Percentiles rank a stretch among this genome's conserved stretches.
Conservation (phyloP, 1,140 invertebrate genomes). For the Scaptomyza hsui region DNA sequence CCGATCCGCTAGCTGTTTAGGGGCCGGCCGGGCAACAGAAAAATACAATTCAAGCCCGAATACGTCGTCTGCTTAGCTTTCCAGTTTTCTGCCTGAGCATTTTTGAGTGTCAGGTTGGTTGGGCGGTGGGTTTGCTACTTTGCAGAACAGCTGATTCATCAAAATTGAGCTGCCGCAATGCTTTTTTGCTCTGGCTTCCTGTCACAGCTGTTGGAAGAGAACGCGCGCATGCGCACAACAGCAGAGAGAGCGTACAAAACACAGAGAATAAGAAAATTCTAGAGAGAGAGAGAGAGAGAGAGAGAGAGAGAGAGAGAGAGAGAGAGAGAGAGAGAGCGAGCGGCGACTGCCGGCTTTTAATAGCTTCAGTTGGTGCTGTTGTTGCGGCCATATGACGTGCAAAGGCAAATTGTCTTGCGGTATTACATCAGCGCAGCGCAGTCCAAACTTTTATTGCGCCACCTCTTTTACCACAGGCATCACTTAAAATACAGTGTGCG, state of each 20-base stretch:
- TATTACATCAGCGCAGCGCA: constrained; percentile 77
- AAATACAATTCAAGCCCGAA: constrained; percentile 32
- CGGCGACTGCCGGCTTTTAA: constrained; percentile 61
- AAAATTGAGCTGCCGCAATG: constrained; percentile 32
- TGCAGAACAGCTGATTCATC: constrained; percentile 75
- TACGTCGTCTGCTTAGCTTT: constrained; percentile 43
- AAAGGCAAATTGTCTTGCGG: constrained; percentile 73
- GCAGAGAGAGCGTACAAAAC: not conserved
- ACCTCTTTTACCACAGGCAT: constrained; percentile 41
- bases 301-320: constrained; percentile 1
- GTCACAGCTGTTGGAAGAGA: constrained; percentile 40
- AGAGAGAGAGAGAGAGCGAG: constrained; percentile 9
- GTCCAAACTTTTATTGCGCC: constrained; percentile 67
- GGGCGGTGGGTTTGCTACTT: constrained; percentile 8
- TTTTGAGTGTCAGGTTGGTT: not conserved
- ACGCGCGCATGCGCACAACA: constrained; percentile 45
- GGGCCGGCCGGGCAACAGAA: constrained; percentile 49
- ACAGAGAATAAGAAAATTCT: too few relatives aligned
- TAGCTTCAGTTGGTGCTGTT: constrained; percentile 44
- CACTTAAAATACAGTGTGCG: constrained; percentile 1
- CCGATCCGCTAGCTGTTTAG: constrained; percentile 26
- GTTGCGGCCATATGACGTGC: constrained; percentile 66
- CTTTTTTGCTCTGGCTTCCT: constrained; percentile 38
- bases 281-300: constrained; percentile 2
- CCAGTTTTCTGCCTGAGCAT: constrained; percentile 35